Evolutionary conservation across 1,140 invertebrate species (phyloP).

Genomic region (Elysia chlorotica): DNA sequence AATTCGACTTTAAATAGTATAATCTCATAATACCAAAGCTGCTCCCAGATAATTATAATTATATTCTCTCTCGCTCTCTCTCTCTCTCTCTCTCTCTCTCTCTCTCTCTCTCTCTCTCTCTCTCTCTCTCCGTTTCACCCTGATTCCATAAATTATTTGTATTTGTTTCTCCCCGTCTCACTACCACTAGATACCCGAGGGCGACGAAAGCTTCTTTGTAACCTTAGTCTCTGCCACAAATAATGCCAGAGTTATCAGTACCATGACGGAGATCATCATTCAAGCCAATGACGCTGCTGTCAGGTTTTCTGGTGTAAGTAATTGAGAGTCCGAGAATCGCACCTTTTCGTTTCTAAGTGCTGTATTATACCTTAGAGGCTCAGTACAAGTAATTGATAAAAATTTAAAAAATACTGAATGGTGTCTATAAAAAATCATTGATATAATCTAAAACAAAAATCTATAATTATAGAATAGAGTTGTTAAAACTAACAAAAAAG

Average conservation of each 20-base stretch:
- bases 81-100: neutral
- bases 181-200: constrained; percentile 54
- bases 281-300: constrained; percentile 55
- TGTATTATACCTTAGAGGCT: neutral
- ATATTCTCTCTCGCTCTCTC: no score
- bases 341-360: neutral
- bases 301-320: constrained; percentile 48
- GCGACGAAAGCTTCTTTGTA: constrained; percentile 49
- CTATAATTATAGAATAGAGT: neutral
- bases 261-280: constrained; percentile 38
- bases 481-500: neutral
- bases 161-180: neutral
- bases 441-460: neutral
- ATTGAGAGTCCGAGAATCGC: neutral
- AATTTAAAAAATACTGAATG: neutral
- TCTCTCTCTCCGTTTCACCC: neutral
- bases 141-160: neutral
- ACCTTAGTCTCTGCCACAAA: constrained; percentile 34
- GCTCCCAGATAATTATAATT: neutral
- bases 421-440: neutral
- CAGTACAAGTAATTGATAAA: no score
- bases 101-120: neutral
- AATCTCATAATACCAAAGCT: neutral
- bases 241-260: constrained; percentile 35
- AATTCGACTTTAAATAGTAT: neutral